These are phyloP conservation scores for Sarcophaga subvicina DNA, from an alignment of 2,888 invertebrate genomes.

Conservation along the genomic window DNA sequence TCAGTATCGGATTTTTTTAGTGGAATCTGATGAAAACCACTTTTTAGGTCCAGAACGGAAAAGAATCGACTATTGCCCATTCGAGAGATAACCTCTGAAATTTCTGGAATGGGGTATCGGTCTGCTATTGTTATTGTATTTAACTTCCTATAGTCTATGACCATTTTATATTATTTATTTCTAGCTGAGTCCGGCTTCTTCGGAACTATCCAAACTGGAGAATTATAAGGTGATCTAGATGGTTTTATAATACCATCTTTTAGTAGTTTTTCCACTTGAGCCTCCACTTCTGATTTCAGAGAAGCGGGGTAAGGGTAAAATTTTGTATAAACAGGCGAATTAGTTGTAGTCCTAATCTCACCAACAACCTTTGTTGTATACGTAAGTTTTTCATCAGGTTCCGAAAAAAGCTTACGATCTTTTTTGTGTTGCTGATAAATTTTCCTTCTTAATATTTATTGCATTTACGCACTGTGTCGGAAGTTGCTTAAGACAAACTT, in stretches of 20 bases:
- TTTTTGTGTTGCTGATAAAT: slow-evolving; percentile 20
- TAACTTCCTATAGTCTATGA: slow-evolving; percentile 50
- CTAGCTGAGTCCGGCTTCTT: slow-evolving; percentile 39
- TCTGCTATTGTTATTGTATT: slow-evolving; percentile 10
- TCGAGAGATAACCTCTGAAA: slow-evolving; percentile 2
- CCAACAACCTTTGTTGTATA: slow-evolving; percentile 47
- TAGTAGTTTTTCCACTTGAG: slow-evolving; percentile 39
- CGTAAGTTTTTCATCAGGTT: slow-evolving; percentile 41
- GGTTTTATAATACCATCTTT: slow-evolving; percentile 50
- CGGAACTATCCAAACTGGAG: slow-evolving; percentile 44
- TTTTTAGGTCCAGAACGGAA: slow-evolving; percentile 44
- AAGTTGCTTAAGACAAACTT: slow-evolving; percentile 4
- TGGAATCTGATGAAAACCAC: slow-evolving; percentile 52
- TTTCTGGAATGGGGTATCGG: too few relatives aligned
- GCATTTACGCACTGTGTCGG: slow-evolving; percentile 10
- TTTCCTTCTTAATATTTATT: slow-evolving; percentile 34
- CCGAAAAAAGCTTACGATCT: slow-evolving; percentile 15
- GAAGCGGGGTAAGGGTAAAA: slow-evolving; percentile 42
- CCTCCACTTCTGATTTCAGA: slow-evolving; percentile 37
- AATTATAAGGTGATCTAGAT: slow-evolving; percentile 45
- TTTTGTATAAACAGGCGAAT: slow-evolving; percentile 38
- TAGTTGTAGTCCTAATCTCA: slow-evolving; percentile 37
- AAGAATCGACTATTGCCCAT: slow-evolving; percentile 43
- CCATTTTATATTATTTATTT: slow-evolving; percentile 40
- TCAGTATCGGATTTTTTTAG: slow-evolving; percentile 52